A percentile compares a stretch with the other conserved stretches of the same genome.
These are phyloP conservation scores for Ardeotis arabs DNA, from an alignment of 2,113 vertebrate genomes.

Conservation along the genomic window DNA sequence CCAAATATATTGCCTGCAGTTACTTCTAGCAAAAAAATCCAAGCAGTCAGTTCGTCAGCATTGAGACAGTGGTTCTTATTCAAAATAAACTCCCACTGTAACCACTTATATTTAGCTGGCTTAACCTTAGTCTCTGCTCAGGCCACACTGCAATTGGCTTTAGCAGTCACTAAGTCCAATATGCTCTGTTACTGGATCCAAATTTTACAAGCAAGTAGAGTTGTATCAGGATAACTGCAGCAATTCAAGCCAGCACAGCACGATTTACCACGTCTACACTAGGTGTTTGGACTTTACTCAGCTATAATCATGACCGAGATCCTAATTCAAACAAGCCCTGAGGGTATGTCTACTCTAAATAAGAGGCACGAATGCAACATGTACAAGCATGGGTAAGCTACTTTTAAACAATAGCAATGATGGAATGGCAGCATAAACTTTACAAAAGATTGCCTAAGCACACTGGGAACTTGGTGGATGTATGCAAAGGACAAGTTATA, in stretches of 20 bases:
- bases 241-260: neutral
- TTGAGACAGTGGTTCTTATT: neutral
- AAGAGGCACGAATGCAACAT: neutral
- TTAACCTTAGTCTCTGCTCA: neutral
- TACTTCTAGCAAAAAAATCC: neutral
- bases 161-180: neutral
- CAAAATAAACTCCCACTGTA: neutral
- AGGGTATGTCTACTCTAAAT: neutral
- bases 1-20: neutral
- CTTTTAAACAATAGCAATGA: neutral
- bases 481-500: neutral
- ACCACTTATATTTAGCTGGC: neutral
- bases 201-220: neutral
- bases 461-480: neutral
- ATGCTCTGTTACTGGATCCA: neutral
- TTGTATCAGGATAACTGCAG: neutral
- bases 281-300: constrained; percentile 19
- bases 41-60: neutral
- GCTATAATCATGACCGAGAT: constrained; percentile 16
- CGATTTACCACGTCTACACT: neutral
- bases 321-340: constrained; percentile 42
- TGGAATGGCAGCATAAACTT: neutral
- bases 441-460: neutral
- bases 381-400: neutral
- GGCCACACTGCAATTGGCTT: neutral